These are phyloP conservation scores for Epizoanthus scotinus DNA, from an alignment of 92 coral and sea anemone species.

Conservation along the genomic window DNA sequence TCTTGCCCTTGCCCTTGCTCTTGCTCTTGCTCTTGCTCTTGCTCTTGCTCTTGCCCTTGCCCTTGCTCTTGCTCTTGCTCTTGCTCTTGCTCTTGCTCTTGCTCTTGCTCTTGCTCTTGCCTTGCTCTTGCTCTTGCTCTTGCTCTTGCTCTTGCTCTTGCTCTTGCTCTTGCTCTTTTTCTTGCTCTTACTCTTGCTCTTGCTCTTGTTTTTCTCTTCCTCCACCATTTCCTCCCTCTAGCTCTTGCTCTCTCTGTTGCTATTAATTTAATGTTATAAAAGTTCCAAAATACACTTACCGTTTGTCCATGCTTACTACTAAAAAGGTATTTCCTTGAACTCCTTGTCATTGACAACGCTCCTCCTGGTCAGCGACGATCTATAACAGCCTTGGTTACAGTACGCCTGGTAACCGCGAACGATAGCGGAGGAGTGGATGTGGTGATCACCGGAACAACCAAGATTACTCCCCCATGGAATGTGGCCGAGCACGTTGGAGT, in stretches of 20 bases:
- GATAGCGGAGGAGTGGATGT: conserved; percentile 75
- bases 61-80: too few species aligned
- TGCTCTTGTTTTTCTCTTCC: too few species aligned
- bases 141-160: too few species aligned
- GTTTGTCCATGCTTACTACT: background rate
- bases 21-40: too few species aligned
- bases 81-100: too few species aligned
- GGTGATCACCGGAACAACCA: conserved; percentile 21
- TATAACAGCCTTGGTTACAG: conserved; percentile 60
- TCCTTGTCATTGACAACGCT: conserved; percentile 58
- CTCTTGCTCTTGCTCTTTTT: too few species aligned
- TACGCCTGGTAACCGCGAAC: conserved; percentile 54
- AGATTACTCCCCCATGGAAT: conserved; percentile 60
- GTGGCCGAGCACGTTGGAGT: conserved; percentile 63
- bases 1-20: too few species aligned
- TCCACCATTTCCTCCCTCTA: background rate
- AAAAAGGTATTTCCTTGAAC: conserved; percentile 44
- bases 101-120: too few species aligned
- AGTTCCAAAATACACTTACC: background rate
- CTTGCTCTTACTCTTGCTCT: too few species aligned
- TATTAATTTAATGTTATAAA: too few species aligned
- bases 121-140: too few species aligned
- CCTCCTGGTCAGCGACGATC: conserved; percentile 52
- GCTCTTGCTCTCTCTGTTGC: background rate
- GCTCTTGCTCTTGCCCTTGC: too few species aligned